phyloP scores from a whole-genome alignment of 2,113 vertebrate species.

The Anarrhichthys ocellatus region DNA sequence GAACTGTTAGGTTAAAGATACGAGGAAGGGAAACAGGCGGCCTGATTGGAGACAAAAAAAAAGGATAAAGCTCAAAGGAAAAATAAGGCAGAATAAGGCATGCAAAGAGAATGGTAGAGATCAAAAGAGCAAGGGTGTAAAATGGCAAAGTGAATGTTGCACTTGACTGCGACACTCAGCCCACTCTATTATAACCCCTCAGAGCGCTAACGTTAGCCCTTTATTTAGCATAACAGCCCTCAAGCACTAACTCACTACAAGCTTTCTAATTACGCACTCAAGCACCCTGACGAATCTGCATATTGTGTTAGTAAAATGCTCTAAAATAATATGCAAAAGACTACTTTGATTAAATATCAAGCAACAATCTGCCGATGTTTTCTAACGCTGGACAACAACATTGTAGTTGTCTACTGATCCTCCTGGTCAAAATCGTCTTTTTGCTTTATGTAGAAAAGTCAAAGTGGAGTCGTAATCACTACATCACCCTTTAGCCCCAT shows the following conservation, averaged over 20 bases:
- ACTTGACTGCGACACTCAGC: constrained; percentile 59
- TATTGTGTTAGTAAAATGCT: constrained; percentile 23
- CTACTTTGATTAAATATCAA: constrained; percentile 40
- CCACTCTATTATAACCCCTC: constrained; percentile 57
- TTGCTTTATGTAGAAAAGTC: background rate
- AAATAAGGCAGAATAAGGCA: background rate
- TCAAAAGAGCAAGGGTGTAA: constrained; percentile 36
- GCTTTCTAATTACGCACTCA: constrained; percentile 64
- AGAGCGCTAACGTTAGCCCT: constrained; percentile 53
- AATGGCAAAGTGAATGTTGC: constrained; percentile 41
- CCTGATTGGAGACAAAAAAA: background rate
- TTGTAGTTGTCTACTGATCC: background rate
- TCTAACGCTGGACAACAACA: background rate
- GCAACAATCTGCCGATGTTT: background rate
- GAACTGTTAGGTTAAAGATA: background rate
- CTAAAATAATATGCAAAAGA: constrained; percentile 39
- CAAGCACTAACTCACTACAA: constrained; percentile 44
- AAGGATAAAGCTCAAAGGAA: background rate
- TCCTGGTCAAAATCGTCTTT: background rate
- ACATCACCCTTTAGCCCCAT: background rate
- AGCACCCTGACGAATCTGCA: constrained; percentile 34
- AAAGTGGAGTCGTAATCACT: background rate
- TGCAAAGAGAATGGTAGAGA: constrained; percentile 9
- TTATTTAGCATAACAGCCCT: constrained; percentile 68
- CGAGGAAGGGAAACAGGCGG: background rate